phyloP scores from a whole-genome alignment of 2,113 vertebrate species.

The Rhinichthys klamathensis region DNA sequence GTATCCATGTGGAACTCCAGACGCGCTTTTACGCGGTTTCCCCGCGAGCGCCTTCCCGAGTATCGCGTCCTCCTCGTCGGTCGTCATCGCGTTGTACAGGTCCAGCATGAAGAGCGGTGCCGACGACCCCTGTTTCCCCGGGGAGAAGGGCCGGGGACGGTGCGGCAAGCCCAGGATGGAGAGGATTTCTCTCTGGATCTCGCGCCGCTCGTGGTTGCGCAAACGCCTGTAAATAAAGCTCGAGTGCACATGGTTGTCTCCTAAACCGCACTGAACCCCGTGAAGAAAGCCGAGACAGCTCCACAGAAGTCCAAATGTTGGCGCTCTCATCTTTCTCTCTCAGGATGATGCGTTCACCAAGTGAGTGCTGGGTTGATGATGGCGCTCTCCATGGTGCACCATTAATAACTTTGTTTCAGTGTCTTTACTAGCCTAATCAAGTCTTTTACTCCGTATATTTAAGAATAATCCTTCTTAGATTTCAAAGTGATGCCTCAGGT shows the following conservation, averaged over 20 bases:
- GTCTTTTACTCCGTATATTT: background rate
- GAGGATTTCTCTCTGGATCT: slow-evolving; percentile 99
- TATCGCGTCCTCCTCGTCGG: slow-evolving; percentile 85
- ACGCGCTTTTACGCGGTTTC: slow-evolving; percentile 81
- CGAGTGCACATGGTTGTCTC: slow-evolving; percentile 97
- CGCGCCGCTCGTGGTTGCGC: slow-evolving; percentile 95
- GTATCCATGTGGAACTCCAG: slow-evolving; percentile 85
- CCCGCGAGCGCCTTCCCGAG: slow-evolving; percentile 77
- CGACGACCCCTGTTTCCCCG: slow-evolving; percentile 93
- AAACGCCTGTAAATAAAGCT: slow-evolving; percentile 99
- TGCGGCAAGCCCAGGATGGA: slow-evolving; percentile 98
- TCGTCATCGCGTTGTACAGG: slow-evolving; percentile 97
- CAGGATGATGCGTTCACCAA: slow-evolving; percentile 46
- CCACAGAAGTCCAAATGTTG: slow-evolving; percentile 86
- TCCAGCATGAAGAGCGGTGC: slow-evolving; percentile 99
- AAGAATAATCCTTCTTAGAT: background rate
- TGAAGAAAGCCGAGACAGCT: slow-evolving; percentile 86
- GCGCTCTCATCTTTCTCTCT: slow-evolving; percentile 81
- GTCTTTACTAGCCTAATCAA: background rate
- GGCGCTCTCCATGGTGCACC: slow-evolving; percentile 37
- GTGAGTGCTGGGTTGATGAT: slow-evolving; percentile 12
- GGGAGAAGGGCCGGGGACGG: slow-evolving; percentile 95
- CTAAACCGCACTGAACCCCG: slow-evolving; percentile 84
- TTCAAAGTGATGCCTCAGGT: slow-evolving; percentile 28
- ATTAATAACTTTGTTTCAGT: slow-evolving; percentile 18